Conservation (phyloP, 2,888 invertebrate species). For the Pasiphila rectangulata region DNA sequence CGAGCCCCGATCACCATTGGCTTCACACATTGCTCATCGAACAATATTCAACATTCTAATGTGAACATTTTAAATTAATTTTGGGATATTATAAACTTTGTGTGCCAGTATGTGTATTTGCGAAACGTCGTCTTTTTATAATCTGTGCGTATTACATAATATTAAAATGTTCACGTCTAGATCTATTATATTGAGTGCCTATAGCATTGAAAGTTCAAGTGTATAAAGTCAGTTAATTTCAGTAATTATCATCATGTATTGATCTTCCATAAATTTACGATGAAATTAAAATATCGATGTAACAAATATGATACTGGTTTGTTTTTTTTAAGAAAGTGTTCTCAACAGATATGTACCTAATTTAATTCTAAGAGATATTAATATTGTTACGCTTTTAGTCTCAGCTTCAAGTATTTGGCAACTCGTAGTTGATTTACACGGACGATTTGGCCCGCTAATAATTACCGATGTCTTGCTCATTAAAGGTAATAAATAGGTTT, state of each 20-base stretch:
- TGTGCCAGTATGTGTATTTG: conserved; percentile 71
- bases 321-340: conserved; percentile 43
- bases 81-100: conserved; percentile 70
- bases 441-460: conserved; percentile 35
- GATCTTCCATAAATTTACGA: conserved; percentile 82
- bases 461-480: not conserved
- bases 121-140: conserved; percentile 69
- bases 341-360: not conserved
- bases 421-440: conserved; percentile 32
- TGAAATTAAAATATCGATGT: conserved; percentile 81
- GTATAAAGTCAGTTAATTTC: conserved; percentile 79
- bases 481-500: not conserved
- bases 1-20: conserved; percentile 67
- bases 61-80: conserved; percentile 74
- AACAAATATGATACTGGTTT: conserved; percentile 70
- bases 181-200: conserved; percentile 80
- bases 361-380: not conserved
- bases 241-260: conserved; percentile 80
- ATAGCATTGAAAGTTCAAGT: conserved; percentile 78
- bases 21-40: conserved; percentile 66
- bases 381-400: not conserved
- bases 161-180: conserved; percentile 79
- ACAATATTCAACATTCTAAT: conserved; percentile 62
- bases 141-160: conserved; percentile 65
- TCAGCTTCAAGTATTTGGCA: conserved; percentile 38